phyloP scores from a whole-genome alignment of 2,113 vertebrate species.

The Cyprinodon variegatus region DNA sequence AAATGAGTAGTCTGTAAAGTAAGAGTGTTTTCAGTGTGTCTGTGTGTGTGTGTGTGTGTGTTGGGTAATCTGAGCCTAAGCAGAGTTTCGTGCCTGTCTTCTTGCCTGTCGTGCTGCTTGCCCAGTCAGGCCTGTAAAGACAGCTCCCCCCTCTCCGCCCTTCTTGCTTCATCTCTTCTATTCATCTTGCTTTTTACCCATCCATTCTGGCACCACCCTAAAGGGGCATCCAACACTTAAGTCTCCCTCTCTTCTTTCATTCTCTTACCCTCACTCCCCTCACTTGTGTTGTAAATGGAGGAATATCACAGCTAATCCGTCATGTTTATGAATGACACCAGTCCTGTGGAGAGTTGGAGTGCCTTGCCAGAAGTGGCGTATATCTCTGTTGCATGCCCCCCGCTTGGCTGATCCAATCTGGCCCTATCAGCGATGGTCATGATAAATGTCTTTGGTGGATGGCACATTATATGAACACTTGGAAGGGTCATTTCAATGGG shows the following conservation, averaged over 20 bases:
- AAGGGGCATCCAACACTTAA: conserved; percentile 82
- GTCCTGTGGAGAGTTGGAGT: conserved; percentile 72
- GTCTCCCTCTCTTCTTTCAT: conserved; percentile 61
- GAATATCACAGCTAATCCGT: conserved; percentile 86
- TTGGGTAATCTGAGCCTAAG: conserved; percentile 83
- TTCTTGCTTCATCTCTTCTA: conserved; percentile 89
- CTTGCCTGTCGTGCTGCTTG: conserved; percentile 66
- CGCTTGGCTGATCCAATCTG: conserved; percentile 68
- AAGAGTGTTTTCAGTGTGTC: conserved; percentile 35
- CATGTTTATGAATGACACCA: conserved; percentile 90
- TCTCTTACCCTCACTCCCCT: conserved; percentile 57
- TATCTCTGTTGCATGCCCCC: conserved; percentile 66
- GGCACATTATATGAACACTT: conserved; percentile 28
- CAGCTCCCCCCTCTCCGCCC: conserved; percentile 68
- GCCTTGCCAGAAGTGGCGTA: conserved; percentile 61
- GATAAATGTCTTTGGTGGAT: conserved; percentile 49
- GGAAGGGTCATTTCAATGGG: conserved; percentile 28
- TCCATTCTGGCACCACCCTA: conserved; percentile 88
- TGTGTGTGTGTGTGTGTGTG: neutral
- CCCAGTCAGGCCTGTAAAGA: conserved; percentile 83
- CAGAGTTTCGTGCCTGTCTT: conserved; percentile 79
- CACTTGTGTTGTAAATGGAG: conserved; percentile 82
- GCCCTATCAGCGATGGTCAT: conserved; percentile 43
- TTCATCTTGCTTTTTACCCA: conserved; percentile 89
- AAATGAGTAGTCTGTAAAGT: conserved; percentile 82